Evolutionary conservation across 1,140 invertebrate genomes (phyloP).

Genomic region (Bradynema listronoti): DNA sequence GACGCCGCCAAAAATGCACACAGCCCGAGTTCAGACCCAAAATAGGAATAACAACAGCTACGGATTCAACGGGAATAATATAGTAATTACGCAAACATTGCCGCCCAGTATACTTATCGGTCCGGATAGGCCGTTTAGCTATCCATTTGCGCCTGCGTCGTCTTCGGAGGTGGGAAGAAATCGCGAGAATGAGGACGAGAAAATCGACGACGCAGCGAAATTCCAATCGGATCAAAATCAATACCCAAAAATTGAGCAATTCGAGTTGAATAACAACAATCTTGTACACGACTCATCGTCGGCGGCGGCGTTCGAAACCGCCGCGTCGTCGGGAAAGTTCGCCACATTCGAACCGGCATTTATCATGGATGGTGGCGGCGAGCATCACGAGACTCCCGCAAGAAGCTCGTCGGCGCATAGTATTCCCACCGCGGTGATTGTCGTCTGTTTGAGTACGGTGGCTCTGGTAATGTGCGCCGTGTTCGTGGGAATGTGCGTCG

Average conservation of each 20-base stretch:
- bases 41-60: no score
- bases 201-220: no score
- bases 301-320: no score
- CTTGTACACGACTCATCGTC: no score
- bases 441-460: slow-evolving; percentile 45
- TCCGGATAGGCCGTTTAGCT: background rate
- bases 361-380: slow-evolving; percentile 7
- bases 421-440: slow-evolving; percentile 42
- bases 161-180: background rate
- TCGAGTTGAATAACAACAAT: slow-evolving; percentile 1
- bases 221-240: no score
- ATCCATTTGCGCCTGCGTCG: background rate
- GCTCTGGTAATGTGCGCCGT: slow-evolving; percentile 53
- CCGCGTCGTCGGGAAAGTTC: no score
- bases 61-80: slow-evolving; percentile 14
- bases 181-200: no score
- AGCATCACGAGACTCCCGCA: no score
- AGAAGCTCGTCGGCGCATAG: background rate
- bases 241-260: no score
- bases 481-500: slow-evolving; percentile 50
- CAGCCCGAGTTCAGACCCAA: no score
- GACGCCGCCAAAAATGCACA: slow-evolving; percentile 39
- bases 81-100: slow-evolving; percentile 31
- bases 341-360: slow-evolving; percentile 10
- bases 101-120: slow-evolving; percentile 52